These are phyloP conservation scores for Uria lomvia DNA, from an alignment of 2,113 vertebrate genomes.

Conservation along the genomic window DNA sequence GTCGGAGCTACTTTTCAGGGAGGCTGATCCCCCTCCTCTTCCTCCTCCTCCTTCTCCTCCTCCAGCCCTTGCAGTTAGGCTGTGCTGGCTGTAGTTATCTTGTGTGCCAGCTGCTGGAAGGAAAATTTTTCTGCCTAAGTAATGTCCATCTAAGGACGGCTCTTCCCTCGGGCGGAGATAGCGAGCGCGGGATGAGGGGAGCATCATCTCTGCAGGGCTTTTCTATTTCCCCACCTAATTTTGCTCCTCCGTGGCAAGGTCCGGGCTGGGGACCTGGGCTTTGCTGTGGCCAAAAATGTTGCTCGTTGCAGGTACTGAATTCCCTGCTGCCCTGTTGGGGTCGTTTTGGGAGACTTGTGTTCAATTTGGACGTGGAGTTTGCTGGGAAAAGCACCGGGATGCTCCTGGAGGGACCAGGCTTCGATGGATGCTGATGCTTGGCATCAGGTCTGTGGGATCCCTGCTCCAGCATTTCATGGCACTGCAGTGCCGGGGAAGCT, in stretches of 20 bases:
- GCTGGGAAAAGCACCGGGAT: neutral
- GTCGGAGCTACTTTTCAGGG: neutral
- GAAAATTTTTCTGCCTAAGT: conserved; percentile 30
- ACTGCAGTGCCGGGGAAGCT: fast-evolving
- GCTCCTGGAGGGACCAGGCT: fast-evolving
- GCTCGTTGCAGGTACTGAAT: neutral
- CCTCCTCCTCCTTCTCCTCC: neutral
- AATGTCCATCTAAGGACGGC: neutral
- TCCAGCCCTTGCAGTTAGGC: neutral
- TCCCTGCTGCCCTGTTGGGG: fast-evolving
- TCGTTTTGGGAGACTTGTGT: neutral
- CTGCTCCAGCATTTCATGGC: neutral
- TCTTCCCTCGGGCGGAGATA: neutral
- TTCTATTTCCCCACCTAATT: neutral
- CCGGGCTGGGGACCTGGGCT: fast-evolving
- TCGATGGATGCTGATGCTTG: neutral
- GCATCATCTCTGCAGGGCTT: neutral
- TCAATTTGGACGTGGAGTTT: neutral
- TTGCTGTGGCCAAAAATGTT: neutral
- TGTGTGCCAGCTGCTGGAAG: neutral
- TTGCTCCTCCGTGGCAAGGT: neutral
- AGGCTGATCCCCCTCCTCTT: neutral
- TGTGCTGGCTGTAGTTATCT: conserved; percentile 11
- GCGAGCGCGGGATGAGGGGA: neutral
- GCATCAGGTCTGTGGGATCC: neutral